phyloP scores from a whole-genome alignment of 2,888 invertebrate genomes.

The Ditula angustiorana region DNA sequence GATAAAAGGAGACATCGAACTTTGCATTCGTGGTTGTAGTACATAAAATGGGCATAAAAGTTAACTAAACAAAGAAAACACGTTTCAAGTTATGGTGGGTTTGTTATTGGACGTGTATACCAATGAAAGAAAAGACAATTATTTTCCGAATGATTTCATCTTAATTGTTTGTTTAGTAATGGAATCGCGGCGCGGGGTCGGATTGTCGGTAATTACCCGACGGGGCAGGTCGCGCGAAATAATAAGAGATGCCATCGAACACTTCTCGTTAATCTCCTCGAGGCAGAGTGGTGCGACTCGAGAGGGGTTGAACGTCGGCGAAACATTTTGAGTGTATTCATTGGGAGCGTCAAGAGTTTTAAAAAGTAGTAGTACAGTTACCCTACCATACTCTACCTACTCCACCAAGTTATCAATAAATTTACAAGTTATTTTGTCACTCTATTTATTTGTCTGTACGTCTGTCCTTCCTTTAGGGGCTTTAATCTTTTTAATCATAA shows the following conservation, averaged over 20 bases:
- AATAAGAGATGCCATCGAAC: constrained; percentile 66
- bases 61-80: not conserved
- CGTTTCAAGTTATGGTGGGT: not conserved
- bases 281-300: not conserved
- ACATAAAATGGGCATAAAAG: not conserved
- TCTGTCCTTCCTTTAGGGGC: too few relatives aligned
- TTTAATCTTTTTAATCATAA: too few relatives aligned
- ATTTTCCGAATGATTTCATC: constrained; percentile 16
- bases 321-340: not conserved
- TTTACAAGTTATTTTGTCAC: too few relatives aligned
- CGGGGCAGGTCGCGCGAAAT: constrained; percentile 61
- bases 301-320: not conserved
- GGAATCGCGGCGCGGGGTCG: constrained; percentile 63
- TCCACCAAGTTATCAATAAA: too few relatives aligned
- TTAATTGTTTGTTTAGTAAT: constrained; percentile 51
- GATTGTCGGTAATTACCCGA: constrained; percentile 58
- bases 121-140: constrained; percentile 4
- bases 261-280: constrained; percentile 60
- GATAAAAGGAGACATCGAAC: not conserved
- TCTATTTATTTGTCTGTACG: too few relatives aligned
- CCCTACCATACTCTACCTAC: too few relatives aligned
- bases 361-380: not conserved
- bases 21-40: not conserved
- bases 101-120: not conserved
- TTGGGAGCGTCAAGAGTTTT: not conserved